phyloP scores from a whole-genome alignment of 2,888 invertebrate species.

The Habroteleia sp. region DNA sequence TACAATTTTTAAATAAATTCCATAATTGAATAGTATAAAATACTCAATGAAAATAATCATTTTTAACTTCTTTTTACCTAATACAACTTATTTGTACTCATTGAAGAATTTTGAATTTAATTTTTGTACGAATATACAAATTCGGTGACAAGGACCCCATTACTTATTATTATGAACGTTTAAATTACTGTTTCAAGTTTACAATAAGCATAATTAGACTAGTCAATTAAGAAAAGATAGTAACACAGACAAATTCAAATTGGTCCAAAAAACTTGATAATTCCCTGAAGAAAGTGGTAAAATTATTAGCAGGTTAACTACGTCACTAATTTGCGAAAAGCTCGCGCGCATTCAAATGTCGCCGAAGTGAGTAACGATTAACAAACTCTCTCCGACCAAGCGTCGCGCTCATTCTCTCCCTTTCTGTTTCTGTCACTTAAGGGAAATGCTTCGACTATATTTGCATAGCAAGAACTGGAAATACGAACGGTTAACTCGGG shows the following conservation, averaged over 20 bases:
- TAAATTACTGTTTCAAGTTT: no score
- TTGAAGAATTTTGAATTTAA: no score
- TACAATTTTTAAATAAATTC: no score
- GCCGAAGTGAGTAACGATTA: conserved; percentile 60
- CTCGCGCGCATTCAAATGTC: conserved; percentile 52
- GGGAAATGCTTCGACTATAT: conserved; percentile 43
- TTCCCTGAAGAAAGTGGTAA: conserved; percentile 45
- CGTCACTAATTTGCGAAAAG: conserved; percentile 58
- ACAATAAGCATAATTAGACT: conserved; percentile 4
- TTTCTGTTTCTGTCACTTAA: conserved; percentile 35
- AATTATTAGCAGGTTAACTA: conserved; percentile 58
- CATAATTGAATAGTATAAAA: no score
- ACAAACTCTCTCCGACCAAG: conserved; percentile 58
- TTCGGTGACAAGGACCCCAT: no score
- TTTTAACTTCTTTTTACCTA: no score
- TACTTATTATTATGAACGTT: no score
- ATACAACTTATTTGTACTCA: no score
- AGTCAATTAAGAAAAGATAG: background rate
- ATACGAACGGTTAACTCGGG: conserved; percentile 62
- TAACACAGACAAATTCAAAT: conserved; percentile 22
- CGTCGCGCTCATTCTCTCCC: conserved; percentile 28
- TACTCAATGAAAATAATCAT: no score
- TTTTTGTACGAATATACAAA: no score
- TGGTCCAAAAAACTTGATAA: conserved; percentile 45
- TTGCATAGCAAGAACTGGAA: conserved; percentile 44